Evolutionary conservation across 53 echinoderm and acorn worm genomes (phyloP), one percentile per base, ranked within the genome.

Genomic region (Holothuria leucospilota): DNA sequence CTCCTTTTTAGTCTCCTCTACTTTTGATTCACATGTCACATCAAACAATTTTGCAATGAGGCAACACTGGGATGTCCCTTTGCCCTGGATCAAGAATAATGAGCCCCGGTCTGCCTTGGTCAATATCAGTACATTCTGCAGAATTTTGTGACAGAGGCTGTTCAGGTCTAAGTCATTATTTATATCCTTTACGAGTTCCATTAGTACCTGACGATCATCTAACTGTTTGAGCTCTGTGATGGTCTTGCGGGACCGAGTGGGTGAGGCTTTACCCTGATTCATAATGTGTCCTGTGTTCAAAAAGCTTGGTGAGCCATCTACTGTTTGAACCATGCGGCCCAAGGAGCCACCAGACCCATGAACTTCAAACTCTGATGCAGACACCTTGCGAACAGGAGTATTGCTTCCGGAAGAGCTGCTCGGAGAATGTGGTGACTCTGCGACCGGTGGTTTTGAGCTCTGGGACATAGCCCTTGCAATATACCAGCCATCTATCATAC

Each of bases 401-500:
- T 97, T 97, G 85, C 94, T 94, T 42, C 97, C 97, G 40, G 97
- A 97, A 18, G 94, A 94, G 86, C 97, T 97, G 84, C 91, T 97
- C 14, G 97, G 94, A 24, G 94, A 91, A 81, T 94, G 97, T 63
- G 95, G 95, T 10, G 94, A 95, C 77, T 97, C 97, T 9, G 93
- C 94, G 28, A 95, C 91, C 14, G 94, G 93, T 51, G 94, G 94
- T 73, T 94, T 94, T 18, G 95, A 88, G 78, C 93, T 91, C 70
- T 96, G 96, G 29, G 96, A 96, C 70, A 97, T 95, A 1, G 97
- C 97, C 28, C 95, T 83, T 24, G 95, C 88, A 63, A 97, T 97
- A 80, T 94, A 97, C 97, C 97, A 97, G 65, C 97, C 97, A 62
- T 97, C 97, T 27, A 97, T 97, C 97, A 97, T 97, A 46, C 91